A percentile compares a stretch with the other conserved stretches of the same genome.
These are phyloP conservation scores for Drosophila meridiana DNA, from an alignment of 2,888 invertebrate species.

Conservation along the genomic window DNA sequence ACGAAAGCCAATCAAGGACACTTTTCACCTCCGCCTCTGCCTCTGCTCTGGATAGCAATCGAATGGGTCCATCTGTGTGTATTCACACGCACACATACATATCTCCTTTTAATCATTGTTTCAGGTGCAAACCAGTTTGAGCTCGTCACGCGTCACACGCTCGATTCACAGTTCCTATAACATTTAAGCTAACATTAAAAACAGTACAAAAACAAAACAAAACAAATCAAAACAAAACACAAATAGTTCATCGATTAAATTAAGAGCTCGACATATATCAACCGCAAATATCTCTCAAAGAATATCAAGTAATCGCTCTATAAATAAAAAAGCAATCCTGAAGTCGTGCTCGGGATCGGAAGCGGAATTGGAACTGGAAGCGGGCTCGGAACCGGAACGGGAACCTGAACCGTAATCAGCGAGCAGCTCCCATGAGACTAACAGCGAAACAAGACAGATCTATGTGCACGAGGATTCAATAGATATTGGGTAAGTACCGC, in stretches of 20 bases:
- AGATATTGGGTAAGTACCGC: constrained; percentile 15
- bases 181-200: constrained; percentile 62
- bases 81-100: neutral
- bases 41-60: neutral
- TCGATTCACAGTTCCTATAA: constrained; percentile 75
- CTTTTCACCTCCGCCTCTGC: neutral
- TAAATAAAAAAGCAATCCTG: constrained; percentile 17
- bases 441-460: neutral
- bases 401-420: neutral
- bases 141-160: constrained; percentile 41
- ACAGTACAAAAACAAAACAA: constrained; percentile 62
- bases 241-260: constrained; percentile 13
- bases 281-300: neutral
- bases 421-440: constrained; percentile 15
- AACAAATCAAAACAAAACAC: neutral
- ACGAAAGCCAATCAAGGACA: constrained; percentile 8
- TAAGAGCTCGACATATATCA: constrained; percentile 15
- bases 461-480: neutral
- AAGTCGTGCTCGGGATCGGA: neutral
- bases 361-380: neutral
- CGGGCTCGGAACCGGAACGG: neutral
- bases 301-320: constrained; percentile 8
- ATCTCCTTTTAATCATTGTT: constrained; percentile 3
- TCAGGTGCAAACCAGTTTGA: constrained; percentile 57
- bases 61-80: neutral